phyloP scores from a whole-genome alignment of 1,140 invertebrate species.

The Babylonia areolata region DNA sequence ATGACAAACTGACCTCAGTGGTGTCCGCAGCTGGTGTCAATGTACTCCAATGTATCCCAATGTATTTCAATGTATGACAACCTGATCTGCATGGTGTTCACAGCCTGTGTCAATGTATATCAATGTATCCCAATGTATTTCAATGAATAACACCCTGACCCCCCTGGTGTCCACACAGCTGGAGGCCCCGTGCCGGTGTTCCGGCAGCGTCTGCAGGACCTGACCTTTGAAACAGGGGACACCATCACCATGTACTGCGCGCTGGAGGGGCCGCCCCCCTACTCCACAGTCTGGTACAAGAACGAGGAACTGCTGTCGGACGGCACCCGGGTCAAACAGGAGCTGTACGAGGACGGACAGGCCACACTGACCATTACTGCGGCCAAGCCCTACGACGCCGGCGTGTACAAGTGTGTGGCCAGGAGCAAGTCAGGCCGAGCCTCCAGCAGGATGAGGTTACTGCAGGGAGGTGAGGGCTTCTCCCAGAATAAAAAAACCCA shows the following conservation, averaged over 20 bases:
- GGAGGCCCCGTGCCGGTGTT: conserved; percentile 77
- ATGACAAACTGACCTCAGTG: too few relatives aligned
- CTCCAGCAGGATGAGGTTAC: conserved; percentile 77
- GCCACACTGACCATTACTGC: conserved; percentile 66
- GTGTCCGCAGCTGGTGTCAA: too few relatives aligned
- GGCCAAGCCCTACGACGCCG: conserved; percentile 79
- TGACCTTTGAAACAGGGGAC: conserved; percentile 87
- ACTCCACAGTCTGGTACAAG: conserved; percentile 92
- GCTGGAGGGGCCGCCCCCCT: conserved; percentile 92
- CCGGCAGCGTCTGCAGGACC: conserved; percentile 78
- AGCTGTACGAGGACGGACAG: conserved; percentile 83
- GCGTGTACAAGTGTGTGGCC: conserved; percentile 96
- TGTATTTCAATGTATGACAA: too few relatives aligned
- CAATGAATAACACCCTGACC: not conserved
- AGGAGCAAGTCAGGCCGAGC: conserved; percentile 78
- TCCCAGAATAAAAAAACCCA: too few relatives aligned
- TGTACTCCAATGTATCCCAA: too few relatives aligned
- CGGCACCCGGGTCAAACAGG: conserved; percentile 81
- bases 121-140: too few relatives aligned
- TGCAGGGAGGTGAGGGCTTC: conserved; percentile 79
- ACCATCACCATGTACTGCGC: conserved; percentile 87
- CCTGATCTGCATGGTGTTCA: too few relatives aligned
- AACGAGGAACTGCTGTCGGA: conserved; percentile 76
- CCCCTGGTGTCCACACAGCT: conserved; percentile 40
- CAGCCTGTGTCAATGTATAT: too few relatives aligned